Base-by-base conservation (phyloP, 2,113 vertebrate genomes). In the Erythrocercus mccallii region DNA sequence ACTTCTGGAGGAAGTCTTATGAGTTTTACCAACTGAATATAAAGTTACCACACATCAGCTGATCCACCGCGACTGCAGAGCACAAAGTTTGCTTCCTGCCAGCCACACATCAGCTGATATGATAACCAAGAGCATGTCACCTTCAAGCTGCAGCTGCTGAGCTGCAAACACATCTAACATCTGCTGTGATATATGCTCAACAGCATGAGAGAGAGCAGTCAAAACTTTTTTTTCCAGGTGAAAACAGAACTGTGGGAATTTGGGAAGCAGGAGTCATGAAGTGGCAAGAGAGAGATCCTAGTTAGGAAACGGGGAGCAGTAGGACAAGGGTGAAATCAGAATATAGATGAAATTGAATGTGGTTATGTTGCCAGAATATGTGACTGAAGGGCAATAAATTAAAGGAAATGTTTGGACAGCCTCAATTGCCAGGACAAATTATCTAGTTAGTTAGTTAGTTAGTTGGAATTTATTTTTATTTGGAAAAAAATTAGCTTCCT, bases 31-130 rank as follows among this genome's bases (percentile, higher is more conserved):
- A 70, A 14, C 33, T 45, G 37, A 69, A 28, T 28, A 58, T 28
- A 58, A 81, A 79, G 45, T 65, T 76, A 57, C 48, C 85, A 82
- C 50, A 94, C 66, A 82, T 82, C 90, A 96, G 79, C 78, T 94
- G 92, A 94, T 44, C 53, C 40, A 48, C 38, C 90, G 81, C 48
- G 72, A 80, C 15, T 76, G 84, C 87, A 79, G 48, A 85, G 40
- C 48, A 69, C 44, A 44, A 3, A 79, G 12, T 84, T 33, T 81
- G 37, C 50, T 91, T 79, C 53, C 78, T 90, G 50, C 48, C 45
- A 87, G 88, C 30, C 8, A 1, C 47, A 8, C n/a, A 42, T 77
- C 85, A 93, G 78, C 90, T 86, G 94, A 80, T 5, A 3, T 2
- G 35, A 30, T 62, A 92, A 60, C 57, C 4, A 2, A 82, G 73